These are phyloP conservation scores for Mus minutoides DNA, from an alignment of 2,797 vertebrate species.

Conservation along the genomic window DNA sequence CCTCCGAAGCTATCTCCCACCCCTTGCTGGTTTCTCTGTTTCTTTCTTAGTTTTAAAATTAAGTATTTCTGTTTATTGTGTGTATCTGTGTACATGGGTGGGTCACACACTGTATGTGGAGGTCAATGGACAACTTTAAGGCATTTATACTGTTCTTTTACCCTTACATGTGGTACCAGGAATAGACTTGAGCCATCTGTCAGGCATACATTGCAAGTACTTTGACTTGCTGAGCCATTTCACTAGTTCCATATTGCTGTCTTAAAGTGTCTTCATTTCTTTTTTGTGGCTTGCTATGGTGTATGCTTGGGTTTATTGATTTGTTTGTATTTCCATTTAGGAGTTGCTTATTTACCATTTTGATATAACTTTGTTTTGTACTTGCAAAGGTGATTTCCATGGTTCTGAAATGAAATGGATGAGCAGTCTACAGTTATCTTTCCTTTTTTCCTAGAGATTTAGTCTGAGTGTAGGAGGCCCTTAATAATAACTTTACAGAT, in stretches of 20 bases:
- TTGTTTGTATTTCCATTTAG: neutral
- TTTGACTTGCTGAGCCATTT: neutral
- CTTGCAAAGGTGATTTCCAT: neutral
- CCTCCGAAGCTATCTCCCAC: neutral
- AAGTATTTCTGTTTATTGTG: neutral
- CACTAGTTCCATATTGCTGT: neutral
- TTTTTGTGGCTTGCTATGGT: conserved; percentile 15
- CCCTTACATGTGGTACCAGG: neutral
- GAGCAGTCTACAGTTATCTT: neutral
- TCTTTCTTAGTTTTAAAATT: neutral
- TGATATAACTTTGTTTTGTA: conserved; percentile 32
- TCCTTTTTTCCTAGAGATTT: neutral
- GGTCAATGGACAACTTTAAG: neutral
- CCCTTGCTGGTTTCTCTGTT: neutral
- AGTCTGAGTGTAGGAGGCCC: neutral
- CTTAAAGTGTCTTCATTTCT: conserved; percentile 31
- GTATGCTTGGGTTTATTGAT: neutral
- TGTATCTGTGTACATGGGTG: neutral
- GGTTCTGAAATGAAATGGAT: neutral
- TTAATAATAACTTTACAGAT: neutral
- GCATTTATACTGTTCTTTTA: neutral
- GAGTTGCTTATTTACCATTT: conserved; percentile 6
- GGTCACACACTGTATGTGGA: neutral
- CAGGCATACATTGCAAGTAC: neutral
- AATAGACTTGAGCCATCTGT: neutral